phyloP scores from a whole-genome alignment of 2,797 vertebrate genomes.

The Taenioides sp. region DNA sequence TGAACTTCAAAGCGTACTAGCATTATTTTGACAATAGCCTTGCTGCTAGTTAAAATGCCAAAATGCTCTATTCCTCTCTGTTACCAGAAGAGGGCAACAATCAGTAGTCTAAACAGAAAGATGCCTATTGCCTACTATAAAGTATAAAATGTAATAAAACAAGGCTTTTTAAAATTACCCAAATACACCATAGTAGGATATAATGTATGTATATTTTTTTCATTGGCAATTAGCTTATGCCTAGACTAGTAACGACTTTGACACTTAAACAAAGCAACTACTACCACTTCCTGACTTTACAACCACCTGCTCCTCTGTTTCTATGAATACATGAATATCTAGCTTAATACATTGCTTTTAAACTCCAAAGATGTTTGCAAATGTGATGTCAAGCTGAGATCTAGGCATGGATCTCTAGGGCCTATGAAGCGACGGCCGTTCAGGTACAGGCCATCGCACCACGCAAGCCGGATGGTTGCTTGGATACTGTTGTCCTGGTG shows the following conservation, averaged over 20 bases:
- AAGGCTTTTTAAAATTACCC: no score
- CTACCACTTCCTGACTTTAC: conserved; percentile 36
- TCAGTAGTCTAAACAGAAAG: neutral
- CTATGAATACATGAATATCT: conserved; percentile 57
- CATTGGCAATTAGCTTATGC: no score
- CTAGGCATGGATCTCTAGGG: neutral
- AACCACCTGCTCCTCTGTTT: conserved; percentile 50
- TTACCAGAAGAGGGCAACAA: neutral
- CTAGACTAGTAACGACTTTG: no score
- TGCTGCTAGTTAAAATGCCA: neutral
- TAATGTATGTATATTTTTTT: no score
- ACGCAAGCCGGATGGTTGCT: conserved; percentile 71
- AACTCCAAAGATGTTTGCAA: conserved; percentile 49
- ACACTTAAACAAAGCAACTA: neutral
- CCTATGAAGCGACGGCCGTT: conserved; percentile 14
- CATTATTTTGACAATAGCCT: neutral
- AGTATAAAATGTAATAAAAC: no score
- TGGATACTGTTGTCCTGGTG: conserved; percentile 77
- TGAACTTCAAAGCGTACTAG: neutral
- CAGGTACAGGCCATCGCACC: neutral
- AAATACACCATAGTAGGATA: no score
- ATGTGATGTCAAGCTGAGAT: conserved; percentile 40
- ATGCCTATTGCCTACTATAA: neutral
- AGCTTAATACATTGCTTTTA: conserved; percentile 18
- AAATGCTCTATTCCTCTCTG: neutral